Conservation (phyloP, 2,888 invertebrate genomes). For the Amphipoea oculea region DNA sequence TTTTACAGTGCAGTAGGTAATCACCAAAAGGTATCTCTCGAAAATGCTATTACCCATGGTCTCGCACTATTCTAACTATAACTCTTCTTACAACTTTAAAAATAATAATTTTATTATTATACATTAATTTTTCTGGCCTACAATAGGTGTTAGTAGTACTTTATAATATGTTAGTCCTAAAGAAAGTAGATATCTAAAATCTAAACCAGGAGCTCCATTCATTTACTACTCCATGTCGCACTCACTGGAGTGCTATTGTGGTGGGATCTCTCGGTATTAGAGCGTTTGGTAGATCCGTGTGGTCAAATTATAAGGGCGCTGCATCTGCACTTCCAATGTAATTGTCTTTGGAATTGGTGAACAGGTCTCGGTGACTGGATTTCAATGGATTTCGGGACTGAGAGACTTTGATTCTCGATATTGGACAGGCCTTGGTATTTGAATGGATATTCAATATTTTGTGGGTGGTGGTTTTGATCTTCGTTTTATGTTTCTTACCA, state of each 20-base stretch:
- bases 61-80: background rate
- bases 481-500: too few relatives aligned
- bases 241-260: conserved; percentile 44
- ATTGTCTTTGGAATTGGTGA: conserved; percentile 41
- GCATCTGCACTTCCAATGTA: conserved; percentile 41
- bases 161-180: background rate
- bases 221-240: background rate
- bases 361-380: conserved; percentile 13
- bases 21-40: background rate
- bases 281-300: conserved; percentile 40
- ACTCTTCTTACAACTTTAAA: background rate
- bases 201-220: conserved; percentile 9
- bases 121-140: background rate
- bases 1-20: background rate
- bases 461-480: background rate
- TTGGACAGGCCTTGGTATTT: background rate
- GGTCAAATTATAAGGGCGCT: conserved; percentile 59
- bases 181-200: too few relatives aligned
- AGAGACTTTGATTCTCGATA: background rate
- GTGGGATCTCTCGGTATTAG: conserved; percentile 46
- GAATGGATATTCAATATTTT: background rate
- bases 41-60: background rate
- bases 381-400: background rate
- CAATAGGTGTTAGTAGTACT: background rate
- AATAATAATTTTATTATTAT: background rate